Evolutionary conservation across 2,888 invertebrate genomes (phyloP), one percentile per base, ranked within the genome.

Genomic region (Dioctria linearis): DNA sequence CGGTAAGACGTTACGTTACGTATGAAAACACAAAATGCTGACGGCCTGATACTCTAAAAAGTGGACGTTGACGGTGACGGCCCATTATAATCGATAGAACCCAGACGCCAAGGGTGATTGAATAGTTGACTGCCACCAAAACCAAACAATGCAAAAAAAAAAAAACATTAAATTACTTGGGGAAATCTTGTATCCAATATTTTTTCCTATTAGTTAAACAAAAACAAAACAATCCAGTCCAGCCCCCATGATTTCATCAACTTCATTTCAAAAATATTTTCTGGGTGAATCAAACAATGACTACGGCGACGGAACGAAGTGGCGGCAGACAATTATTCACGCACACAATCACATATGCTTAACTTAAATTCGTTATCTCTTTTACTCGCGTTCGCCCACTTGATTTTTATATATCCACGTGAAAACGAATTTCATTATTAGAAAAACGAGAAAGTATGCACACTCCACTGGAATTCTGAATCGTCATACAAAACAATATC

Each of bases 181-280:
- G 11, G 4, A 54, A 8, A n/a, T 11, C 11, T n/a, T 8, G 11
- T 4, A 11, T 11, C 11, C 6, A 54, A 11, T 54, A 11, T 11
- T 54, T 54, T 54, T 54, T 54, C 54, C 11, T 54, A 0, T n/a
- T 11, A n/a, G 11, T 54, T n/a, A n/a, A 54, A 54, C n/a, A 8
- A 8, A 61, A 39, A 25, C 25, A 25, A 25, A 57, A 37, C n/a
- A 59, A 57, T 37, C 54, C 57, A 73, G n/a, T 13, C 73, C 73
- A n/a, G 73, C 42, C 73, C 57, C 42, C 73, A 57, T 73, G n/a
- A 25, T 25, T 25, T 25, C 25, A 25, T 25, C 25, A 61, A 73
- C 57, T 63, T 61, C 49, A 61, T 57, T 46, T 63, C 57, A 59
- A 75, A 39, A 75, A 76, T 76, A 76, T 76, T 63, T 76, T 76